Conservation (phyloP, 1,140 invertebrate species). For the Luehdorfia chinensis region DNA sequence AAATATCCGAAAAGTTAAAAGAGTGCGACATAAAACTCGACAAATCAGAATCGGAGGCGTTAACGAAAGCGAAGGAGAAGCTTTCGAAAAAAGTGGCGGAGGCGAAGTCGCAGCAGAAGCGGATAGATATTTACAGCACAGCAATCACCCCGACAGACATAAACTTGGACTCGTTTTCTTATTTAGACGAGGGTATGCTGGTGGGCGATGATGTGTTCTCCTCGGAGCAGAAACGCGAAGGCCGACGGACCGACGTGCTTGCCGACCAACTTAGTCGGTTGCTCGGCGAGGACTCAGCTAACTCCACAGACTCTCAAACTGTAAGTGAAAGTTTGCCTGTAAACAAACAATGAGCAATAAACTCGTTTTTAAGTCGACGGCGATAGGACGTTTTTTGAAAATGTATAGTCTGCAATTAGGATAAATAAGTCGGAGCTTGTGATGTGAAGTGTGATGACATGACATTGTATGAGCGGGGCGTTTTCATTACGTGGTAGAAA, state of each 20-base stretch:
- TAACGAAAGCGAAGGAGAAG: constrained; percentile 65
- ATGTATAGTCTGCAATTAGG: constrained; percentile 42
- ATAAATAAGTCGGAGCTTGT: constrained; percentile 37
- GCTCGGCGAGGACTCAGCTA: constrained; percentile 49
- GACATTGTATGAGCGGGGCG: constrained; percentile 14
- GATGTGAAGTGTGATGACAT: constrained; percentile 46
- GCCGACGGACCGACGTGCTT: constrained; percentile 29
- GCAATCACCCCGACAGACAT: constrained; percentile 71
- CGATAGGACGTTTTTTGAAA: constrained; percentile 5
- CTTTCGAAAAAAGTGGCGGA: constrained; percentile 65
- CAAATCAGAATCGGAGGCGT: constrained; percentile 55
- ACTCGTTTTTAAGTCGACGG: constrained; percentile 32
- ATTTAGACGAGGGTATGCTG: constrained; percentile 69
- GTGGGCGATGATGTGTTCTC: constrained; percentile 65
- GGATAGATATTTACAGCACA: constrained; percentile 74
- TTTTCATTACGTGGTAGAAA: background rate
- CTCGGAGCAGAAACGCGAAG: constrained; percentile 36
- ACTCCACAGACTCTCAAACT: constrained; percentile 56
- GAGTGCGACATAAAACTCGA: constrained; percentile 42
- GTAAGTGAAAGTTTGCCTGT: constrained; percentile 64
- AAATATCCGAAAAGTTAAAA: constrained; percentile 37
- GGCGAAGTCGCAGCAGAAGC: constrained; percentile 55
- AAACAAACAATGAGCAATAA: constrained; percentile 61
- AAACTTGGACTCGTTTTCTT: constrained; percentile 74
- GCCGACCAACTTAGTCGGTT: constrained; percentile 54